phyloP scores from a whole-genome alignment of 2,888 invertebrate species.

The Pyrocoelia pectoralis region DNA sequence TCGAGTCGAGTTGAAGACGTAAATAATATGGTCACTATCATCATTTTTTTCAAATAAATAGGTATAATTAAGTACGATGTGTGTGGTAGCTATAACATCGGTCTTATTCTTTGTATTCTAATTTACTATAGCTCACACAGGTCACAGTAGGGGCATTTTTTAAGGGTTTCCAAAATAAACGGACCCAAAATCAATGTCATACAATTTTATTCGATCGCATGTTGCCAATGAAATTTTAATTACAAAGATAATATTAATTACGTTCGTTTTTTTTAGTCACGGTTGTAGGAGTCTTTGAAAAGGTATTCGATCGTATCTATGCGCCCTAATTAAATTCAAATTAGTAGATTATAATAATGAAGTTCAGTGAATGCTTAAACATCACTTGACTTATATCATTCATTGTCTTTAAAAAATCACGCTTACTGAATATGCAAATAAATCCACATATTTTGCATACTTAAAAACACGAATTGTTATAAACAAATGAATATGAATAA shows the following conservation, averaged over 20 bases:
- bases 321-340: constrained; percentile 1
- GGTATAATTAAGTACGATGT: no score
- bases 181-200: no score
- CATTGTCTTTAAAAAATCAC: constrained; percentile 29
- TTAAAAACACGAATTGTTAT: constrained; percentile 41
- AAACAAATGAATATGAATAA: constrained; percentile 50
- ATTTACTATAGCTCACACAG: no score
- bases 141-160: no score
- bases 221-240: constrained; percentile 1
- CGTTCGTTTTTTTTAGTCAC: background rate
- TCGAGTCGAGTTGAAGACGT: no score
- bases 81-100: no score
- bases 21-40: no score
- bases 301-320: background rate
- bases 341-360: constrained; percentile 2
- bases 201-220: background rate
- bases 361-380: constrained; percentile 10
- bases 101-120: no score
- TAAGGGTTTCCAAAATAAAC: no score
- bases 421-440: constrained; percentile 53
- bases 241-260: constrained; percentile 1
- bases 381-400: background rate
- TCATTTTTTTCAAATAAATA: no score
- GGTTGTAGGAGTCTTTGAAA: background rate
- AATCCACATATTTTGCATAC: constrained; percentile 11